Conservation (phyloP, 2,797 vertebrate species). For the Stomatorhinus walkeri region DNA sequence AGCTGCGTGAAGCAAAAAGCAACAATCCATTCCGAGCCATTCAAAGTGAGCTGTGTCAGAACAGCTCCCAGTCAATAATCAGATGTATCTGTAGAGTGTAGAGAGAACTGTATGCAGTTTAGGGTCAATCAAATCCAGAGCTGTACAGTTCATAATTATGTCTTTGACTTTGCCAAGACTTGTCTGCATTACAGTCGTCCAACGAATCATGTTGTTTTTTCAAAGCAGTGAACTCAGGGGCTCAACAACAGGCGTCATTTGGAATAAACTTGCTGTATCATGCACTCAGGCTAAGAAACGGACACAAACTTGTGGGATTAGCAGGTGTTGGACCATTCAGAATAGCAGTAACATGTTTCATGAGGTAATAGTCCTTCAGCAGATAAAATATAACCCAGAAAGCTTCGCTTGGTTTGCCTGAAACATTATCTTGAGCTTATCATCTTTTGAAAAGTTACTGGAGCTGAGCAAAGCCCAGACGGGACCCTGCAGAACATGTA, state of each 20-base stretch:
- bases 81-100: conserved; percentile 16
- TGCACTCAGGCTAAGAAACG: conserved; percentile 20
- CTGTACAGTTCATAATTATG: background rate
- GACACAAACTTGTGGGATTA: conserved; percentile 22
- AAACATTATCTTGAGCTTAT: conserved; percentile 23
- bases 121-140: background rate
- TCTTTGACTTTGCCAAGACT: conserved; percentile 15
- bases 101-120: background rate
- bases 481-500: conserved; percentile 15
- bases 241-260: conserved; percentile 18
- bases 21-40: background rate
- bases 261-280: conserved; percentile 29
- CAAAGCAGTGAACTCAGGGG: conserved; percentile 18
- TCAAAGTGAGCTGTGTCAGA: background rate
- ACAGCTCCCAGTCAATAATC: conserved; percentile 22
- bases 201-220: conserved; percentile 14
- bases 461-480: conserved; percentile 19
- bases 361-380: conserved; percentile 20
- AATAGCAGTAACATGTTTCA: conserved; percentile 21
- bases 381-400: conserved; percentile 9
- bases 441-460: conserved; percentile 29
- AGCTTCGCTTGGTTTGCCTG: background rate
- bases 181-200: conserved; percentile 14
- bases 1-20: conserved; percentile 3
- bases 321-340: conserved; percentile 15